These are phyloP conservation scores for Allygus modestus DNA, from an alignment of 2,888 invertebrate genomes.

Conservation along the genomic window DNA sequence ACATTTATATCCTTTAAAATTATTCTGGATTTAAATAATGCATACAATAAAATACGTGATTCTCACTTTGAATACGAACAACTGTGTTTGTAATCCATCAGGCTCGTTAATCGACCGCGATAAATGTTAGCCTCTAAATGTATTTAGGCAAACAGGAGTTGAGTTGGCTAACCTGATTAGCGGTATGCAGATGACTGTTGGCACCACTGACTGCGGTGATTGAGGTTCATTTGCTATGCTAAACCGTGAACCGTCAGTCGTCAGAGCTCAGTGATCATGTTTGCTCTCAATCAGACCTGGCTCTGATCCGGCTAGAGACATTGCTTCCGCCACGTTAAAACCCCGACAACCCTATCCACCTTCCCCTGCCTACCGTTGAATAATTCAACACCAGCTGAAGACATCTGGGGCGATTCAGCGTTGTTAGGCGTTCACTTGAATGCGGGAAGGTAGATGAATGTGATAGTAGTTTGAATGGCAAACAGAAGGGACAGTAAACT, in stretches of 20 bases:
- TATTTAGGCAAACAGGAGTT: slow-evolving; percentile 31
- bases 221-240: slow-evolving; percentile 70
- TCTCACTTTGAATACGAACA: neutral
- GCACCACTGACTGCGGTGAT: slow-evolving; percentile 61
- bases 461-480: slow-evolving; percentile 5
- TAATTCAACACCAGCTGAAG: slow-evolving; percentile 7
- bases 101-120: slow-evolving; percentile 6
- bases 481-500: too few species aligned
- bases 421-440: neutral
- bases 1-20: too few species aligned
- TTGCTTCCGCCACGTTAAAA: slow-evolving; percentile 32
- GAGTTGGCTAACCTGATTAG: slow-evolving; percentile 40
- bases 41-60: too few species aligned
- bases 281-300: slow-evolving; percentile 9
- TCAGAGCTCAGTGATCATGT: slow-evolving; percentile 42
- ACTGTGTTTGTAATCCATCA: slow-evolving; percentile 6
- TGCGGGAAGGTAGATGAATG: neutral
- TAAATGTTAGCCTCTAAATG: slow-evolving; percentile 2
- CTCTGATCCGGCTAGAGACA: neutral
- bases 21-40: too few species aligned
- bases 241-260: slow-evolving; percentile 65
- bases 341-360: neutral
- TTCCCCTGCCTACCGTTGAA: slow-evolving; percentile 3
- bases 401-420: neutral
- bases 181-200: slow-evolving; percentile 58